Percentiles rank a stretch among this genome's conserved stretches.
phyloP scores from a whole-genome alignment of 2,113 vertebrate genomes.

The Alouatta palliata region DNA sequence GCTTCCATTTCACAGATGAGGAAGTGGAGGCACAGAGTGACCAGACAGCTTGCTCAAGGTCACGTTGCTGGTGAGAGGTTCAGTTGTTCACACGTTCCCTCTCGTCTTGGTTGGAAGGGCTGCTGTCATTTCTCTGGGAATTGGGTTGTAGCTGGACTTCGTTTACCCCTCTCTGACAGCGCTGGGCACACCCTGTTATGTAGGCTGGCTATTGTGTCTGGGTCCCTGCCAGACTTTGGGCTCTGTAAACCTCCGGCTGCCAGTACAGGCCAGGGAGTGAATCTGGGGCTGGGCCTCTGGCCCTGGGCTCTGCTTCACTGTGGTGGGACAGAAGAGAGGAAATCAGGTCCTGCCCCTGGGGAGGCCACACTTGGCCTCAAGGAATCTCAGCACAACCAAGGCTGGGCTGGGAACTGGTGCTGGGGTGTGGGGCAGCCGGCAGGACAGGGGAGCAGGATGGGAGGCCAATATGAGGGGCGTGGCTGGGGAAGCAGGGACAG shows the following conservation, averaged over 20 bases:
- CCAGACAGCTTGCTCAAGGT: neutral
- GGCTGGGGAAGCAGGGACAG: neutral
- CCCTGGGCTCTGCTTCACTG: neutral
- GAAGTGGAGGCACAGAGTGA: neutral
- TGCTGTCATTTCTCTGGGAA: neutral
- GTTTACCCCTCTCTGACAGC: neutral
- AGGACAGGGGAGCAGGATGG: neutral
- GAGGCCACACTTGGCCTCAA: neutral
- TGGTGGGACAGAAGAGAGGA: neutral
- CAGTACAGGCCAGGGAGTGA: neutral
- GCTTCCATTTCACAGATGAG: neutral
- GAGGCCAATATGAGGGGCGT: too few relatives aligned
- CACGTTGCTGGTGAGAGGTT: accelerated
- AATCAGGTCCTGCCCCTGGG: neutral
- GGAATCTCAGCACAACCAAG: neutral
- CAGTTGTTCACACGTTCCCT: accelerated
- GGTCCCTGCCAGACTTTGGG: neutral
- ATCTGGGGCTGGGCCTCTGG: neutral
- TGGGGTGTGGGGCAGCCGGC: neutral
- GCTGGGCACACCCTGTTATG: neutral
- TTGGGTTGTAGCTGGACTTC: neutral
- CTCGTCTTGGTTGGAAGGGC: neutral
- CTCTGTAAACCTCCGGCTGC: neutral
- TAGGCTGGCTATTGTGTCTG: neutral
- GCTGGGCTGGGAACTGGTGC: neutral